Conservation (phyloP, 2,113 vertebrate genomes). For the Tympanuchus pallidicinctus region DNA sequence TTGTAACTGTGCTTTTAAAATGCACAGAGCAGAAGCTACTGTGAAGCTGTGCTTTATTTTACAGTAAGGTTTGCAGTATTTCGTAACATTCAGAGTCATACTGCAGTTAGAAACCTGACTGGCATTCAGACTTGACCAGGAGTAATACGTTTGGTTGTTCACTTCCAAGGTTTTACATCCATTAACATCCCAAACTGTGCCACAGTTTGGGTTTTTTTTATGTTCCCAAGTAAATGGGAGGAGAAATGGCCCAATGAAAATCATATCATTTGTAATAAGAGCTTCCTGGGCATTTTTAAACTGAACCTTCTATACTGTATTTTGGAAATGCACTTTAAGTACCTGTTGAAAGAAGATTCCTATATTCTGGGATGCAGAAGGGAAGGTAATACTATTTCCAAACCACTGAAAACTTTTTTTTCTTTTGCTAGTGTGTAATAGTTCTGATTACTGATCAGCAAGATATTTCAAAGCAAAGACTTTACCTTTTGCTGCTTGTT, state of each 20-base stretch:
- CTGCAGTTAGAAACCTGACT: neutral
- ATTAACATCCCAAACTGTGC: neutral
- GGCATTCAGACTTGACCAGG: neutral
- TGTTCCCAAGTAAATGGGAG: neutral
- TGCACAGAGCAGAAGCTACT: neutral
- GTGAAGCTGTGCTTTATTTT: neutral
- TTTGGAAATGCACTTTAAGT: conserved; percentile 64
- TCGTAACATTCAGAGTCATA: neutral
- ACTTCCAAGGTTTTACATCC: neutral
- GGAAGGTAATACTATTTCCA: neutral
- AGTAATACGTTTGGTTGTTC: neutral
- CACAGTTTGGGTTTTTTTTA: neutral
- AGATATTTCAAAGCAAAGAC: conserved; percentile 84
- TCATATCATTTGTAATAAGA: neutral
- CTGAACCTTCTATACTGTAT: conserved; percentile 9
- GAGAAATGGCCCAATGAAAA: neutral
- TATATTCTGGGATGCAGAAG: conserved; percentile 1
- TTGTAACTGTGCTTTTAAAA: neutral
- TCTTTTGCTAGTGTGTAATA: neutral
- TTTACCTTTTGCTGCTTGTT: conserved; percentile 79
- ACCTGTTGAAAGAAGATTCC: conserved; percentile 34
- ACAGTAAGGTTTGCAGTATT: neutral
- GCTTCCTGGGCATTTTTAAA: neutral
- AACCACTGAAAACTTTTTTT: neutral
- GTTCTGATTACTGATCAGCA: neutral